Conservation (phyloP, 2,797 vertebrate species). For the Gallinago stenura region DNA sequence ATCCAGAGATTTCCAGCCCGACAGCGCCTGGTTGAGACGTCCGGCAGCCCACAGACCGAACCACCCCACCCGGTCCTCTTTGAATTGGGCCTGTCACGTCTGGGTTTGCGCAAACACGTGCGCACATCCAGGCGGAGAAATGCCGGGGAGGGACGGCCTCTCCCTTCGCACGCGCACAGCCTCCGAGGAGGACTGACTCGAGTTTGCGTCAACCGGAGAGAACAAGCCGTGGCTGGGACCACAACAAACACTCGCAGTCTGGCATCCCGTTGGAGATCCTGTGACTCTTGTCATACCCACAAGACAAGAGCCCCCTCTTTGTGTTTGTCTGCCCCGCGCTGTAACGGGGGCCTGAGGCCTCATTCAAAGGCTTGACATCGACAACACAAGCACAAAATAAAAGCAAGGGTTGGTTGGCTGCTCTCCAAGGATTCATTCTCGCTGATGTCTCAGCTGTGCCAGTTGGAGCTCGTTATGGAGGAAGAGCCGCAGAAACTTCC, state of each 20-base stretch:
- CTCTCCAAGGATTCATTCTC: constrained; percentile 17
- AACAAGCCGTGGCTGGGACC: not conserved
- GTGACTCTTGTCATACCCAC: not conserved
- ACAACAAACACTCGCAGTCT: constrained; percentile 30
- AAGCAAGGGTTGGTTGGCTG: constrained; percentile 39
- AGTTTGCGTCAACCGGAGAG: constrained; percentile 28
- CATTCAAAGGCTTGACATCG: constrained; percentile 31
- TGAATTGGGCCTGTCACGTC: not conserved
- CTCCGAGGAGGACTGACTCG: not conserved
- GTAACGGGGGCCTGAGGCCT: not conserved
- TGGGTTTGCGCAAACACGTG: not conserved
- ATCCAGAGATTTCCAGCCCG: not conserved
- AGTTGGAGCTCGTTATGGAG: constrained; percentile 25
- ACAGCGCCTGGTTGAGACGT: not conserved
- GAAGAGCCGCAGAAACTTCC: not conserved
- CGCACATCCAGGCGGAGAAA: fast-evolving
- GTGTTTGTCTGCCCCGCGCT: not conserved
- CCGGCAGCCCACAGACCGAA: not conserved
- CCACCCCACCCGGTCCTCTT: not conserved
- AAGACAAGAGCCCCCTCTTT: not conserved
- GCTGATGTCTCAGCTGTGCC: not conserved
- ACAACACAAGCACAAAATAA: constrained; percentile 9
- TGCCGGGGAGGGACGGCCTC: not conserved
- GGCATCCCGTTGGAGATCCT: not conserved
- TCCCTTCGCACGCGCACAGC: not conserved